Conservation (phyloP, 2,113 vertebrate genomes). For the Austrofundulus limnaeus region DNA sequence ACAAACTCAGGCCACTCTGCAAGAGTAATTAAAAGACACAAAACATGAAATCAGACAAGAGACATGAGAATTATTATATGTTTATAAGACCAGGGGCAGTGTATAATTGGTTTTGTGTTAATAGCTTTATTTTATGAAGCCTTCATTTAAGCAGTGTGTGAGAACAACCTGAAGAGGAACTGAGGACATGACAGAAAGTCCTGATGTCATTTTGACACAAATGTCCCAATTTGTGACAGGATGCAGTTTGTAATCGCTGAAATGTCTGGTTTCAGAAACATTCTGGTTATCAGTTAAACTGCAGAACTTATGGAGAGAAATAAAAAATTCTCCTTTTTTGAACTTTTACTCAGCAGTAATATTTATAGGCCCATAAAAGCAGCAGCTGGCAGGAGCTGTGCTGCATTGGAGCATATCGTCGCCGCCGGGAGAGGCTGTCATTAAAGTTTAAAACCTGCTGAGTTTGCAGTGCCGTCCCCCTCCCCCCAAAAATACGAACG, state of each 20-base stretch:
- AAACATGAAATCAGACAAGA: background rate
- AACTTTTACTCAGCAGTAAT: slow-evolving; percentile 43
- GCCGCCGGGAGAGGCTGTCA: slow-evolving; percentile 27
- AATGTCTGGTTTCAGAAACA: slow-evolving; percentile 40
- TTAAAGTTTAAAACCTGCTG: slow-evolving; percentile 65
- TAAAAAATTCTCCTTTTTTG: slow-evolving; percentile 8
- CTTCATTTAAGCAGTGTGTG: background rate
- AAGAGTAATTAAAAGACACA: background rate
- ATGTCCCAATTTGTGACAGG: background rate
- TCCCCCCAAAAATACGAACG: slow-evolving; percentile 34
- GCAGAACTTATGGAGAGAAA: slow-evolving; percentile 4
- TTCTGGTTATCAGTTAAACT: slow-evolving; percentile 37
- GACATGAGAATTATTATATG: no score
- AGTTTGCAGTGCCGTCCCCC: slow-evolving; percentile 37
- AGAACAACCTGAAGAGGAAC: slow-evolving; percentile 10
- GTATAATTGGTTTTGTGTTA: background rate
- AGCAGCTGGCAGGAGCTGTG: slow-evolving; percentile 30
- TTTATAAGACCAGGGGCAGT: background rate
- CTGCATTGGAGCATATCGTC: slow-evolving; percentile 39
- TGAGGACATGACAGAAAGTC: slow-evolving; percentile 50
- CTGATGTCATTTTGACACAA: slow-evolving; percentile 69
- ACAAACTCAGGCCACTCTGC: slow-evolving; percentile 98
- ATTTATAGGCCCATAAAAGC: slow-evolving; percentile 35
- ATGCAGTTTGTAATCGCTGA: slow-evolving; percentile 77
- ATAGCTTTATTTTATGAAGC: background rate